Percentiles rank a stretch among this genome's conserved stretches.
Evolutionary conservation across 2,113 vertebrate species (phyloP).

Genomic region (Peromyscus maniculatus): DNA sequence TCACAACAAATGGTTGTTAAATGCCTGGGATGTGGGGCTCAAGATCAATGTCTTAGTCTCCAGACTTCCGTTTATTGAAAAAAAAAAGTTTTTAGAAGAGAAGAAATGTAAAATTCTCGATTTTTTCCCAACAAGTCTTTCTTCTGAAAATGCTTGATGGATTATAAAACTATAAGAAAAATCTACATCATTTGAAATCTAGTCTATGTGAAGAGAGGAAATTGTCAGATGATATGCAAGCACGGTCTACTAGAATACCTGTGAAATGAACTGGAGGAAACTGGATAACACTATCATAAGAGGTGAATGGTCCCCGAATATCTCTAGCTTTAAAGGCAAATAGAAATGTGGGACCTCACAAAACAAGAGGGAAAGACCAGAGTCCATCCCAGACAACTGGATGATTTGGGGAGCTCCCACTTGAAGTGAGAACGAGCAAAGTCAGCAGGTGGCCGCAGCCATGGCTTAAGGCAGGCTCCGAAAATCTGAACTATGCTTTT

Average conservation of each 20-base stretch:
- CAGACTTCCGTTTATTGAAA: constrained; percentile 46
- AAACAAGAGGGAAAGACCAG: background rate
- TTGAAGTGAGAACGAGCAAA: background rate
- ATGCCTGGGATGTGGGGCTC: constrained; percentile 35
- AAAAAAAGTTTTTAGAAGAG: constrained; percentile 51
- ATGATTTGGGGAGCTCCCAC: background rate
- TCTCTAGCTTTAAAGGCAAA: background rate
- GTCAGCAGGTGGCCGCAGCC: too few species aligned
- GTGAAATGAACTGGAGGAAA: background rate
- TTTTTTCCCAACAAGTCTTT: constrained; percentile 17
- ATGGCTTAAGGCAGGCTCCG: background rate
- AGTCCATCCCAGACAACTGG: background rate
- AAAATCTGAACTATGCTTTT: background rate
- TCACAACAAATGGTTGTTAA: constrained; percentile 48
- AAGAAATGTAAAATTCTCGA: constrained; percentile 43
- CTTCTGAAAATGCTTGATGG: constrained; percentile 41
- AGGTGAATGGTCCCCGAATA: background rate
- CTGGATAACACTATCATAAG: background rate
- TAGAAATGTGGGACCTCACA: background rate
- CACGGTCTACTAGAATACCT: background rate
- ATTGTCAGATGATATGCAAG: background rate
- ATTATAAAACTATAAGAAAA: constrained; percentile 39
- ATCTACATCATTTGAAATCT: constrained; percentile 7
- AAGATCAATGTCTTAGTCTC: constrained; percentile 51
- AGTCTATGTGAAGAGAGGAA: constrained; percentile 1